A percentile compares a stretch with the other conserved stretches of the same genome.
These are phyloP conservation scores for Phrynosoma platyrhinos DNA, from an alignment of 2,113 vertebrate genomes.

Conservation along the genomic window DNA sequence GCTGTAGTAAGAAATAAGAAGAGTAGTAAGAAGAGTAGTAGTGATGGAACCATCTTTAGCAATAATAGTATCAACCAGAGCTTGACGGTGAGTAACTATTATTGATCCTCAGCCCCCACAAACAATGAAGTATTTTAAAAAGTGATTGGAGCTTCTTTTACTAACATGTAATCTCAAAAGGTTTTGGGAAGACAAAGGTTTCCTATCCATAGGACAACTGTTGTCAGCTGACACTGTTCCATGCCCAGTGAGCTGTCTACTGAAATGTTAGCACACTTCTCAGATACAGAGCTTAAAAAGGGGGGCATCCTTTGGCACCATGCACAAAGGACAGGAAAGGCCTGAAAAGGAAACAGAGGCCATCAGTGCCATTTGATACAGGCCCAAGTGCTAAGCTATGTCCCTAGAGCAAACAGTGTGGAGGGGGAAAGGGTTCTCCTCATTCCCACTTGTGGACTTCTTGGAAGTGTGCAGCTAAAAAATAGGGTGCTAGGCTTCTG, in stretches of 20 bases:
- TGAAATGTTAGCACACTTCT: too few relatives aligned
- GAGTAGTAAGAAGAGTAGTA: neutral
- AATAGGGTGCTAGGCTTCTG: neutral
- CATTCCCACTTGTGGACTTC: neutral
- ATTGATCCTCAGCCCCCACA: neutral
- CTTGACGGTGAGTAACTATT: neutral
- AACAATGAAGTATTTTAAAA: too few relatives aligned
- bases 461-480: neutral
- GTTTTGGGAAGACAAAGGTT: too few relatives aligned
- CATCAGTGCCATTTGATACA: too few relatives aligned
- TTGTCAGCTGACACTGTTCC: neutral
- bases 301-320: too few relatives aligned
- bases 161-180: neutral
- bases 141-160: neutral
- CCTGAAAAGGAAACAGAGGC: too few relatives aligned
- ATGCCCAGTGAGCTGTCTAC: too few relatives aligned
- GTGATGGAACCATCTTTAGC: neutral
- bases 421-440: neutral
- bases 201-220: too few relatives aligned
- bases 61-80: neutral
- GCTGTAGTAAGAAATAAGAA: slow-evolving; percentile 65
- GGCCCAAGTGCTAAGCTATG: too few relatives aligned
- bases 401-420: neutral
- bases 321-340: too few relatives aligned
- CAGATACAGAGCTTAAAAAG: neutral